These are phyloP conservation scores for Sebastes vulpes DNA, from an alignment of 2,797 vertebrate genomes.

Conservation along the genomic window DNA sequence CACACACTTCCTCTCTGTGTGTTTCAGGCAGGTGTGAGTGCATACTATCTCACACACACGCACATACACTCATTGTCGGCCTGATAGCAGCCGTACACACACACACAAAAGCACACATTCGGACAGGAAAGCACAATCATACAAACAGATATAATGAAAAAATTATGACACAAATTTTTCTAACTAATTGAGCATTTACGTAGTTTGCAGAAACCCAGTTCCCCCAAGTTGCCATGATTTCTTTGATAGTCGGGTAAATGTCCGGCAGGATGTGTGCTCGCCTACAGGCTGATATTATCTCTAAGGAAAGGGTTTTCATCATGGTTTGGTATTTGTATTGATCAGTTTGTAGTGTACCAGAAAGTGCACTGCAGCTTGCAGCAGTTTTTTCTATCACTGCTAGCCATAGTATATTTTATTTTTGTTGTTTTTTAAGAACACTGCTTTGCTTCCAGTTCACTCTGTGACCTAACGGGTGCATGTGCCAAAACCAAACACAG, in stretches of 20 bases:
- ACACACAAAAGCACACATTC: neutral
- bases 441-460: neutral
- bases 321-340: slow-evolving; percentile 12
- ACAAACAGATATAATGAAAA: neutral
- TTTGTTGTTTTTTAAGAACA: neutral
- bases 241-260: slow-evolving; percentile 29
- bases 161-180: neutral
- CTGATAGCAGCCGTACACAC: neutral
- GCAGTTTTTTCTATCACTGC: slow-evolving; percentile 3
- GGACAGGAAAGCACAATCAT: neutral
- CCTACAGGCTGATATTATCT: slow-evolving; percentile 39
- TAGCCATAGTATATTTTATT: neutral
- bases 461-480: neutral
- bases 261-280: slow-evolving; percentile 18
- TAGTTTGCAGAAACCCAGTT: neutral
- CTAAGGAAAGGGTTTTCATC: slow-evolving; percentile 21
- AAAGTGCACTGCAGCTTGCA: neutral
- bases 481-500: slow-evolving; percentile 1
- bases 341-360: neutral
- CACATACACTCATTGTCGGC: slow-evolving; percentile 2
- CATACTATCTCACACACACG: neutral
- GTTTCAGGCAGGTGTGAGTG: slow-evolving; percentile 9
- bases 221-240: neutral
- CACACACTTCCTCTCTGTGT: slow-evolving; percentile 19
- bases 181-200: neutral